Base-by-base conservation (phyloP, 2,888 invertebrate species). In the Yponomeuta cagnagella region DNA sequence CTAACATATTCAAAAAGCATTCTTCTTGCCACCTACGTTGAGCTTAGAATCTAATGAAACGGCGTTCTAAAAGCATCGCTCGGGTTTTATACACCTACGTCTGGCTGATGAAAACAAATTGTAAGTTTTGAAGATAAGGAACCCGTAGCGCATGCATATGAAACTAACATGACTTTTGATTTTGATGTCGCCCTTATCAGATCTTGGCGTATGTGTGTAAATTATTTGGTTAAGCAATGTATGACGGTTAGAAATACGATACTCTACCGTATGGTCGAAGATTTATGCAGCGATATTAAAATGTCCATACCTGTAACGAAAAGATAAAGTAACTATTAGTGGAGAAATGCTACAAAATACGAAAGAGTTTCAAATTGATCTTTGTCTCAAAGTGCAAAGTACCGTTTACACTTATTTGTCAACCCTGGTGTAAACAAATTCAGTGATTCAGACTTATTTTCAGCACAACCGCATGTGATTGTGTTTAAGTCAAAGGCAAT, bases 91-190 rank as follows among this genome's bases (percentile, higher is more conserved):
- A 58, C 52, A 58, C 52, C 52, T 58, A 58, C 52, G 15, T 15
- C 52, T 58, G 3, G 52, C 15, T 58, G 52, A 58, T 58, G 52
- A 58, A 58, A 58, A 58, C 52, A 58, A 58, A 58, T 58, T 58
- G 52, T 58, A 5, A 58, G 15, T 58, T 58, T 58, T 15, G 15
- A 8, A 58, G 52, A 58, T 58, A 58, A 58, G 52, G 52, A 58
- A 58, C 52, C 15, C 15, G 52, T 58, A 58, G 8, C 12, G 52
- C 52, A 58, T 58, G 15, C 52, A 58, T 58, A 58, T 2, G 15
- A 58, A 58, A 58, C 52, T 15, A 58, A 58, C 52, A 58, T 58
- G 52, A 58, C 52, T 58, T 58, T 58, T 58, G 52, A 58, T 58
- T 58, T 58, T 58, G 52, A 58, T 58, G 52, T 58, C 5, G 52